Base-by-base conservation (phyloP, 2,113 vertebrate genomes). In the Brachyistius frenatus region DNA sequence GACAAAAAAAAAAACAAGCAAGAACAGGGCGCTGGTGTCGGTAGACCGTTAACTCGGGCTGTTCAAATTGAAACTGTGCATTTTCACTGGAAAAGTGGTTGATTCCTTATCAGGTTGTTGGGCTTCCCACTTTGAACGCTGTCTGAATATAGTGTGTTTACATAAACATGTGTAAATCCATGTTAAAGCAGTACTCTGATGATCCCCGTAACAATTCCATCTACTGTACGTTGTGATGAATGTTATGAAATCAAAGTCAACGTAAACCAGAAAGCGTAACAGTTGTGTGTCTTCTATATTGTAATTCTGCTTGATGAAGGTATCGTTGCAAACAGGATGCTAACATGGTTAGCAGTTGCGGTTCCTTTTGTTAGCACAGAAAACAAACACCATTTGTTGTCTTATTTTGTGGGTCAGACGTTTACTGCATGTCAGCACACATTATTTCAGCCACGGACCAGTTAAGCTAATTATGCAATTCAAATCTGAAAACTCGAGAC, bases 121-220 rank as follows among this genome's bases (percentile, higher is more conserved):
- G 5, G 5, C 55, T 70, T 54, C 6, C 23, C 30, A 7, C 33
- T 41, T 63, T n/a, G 3, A 74, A 16, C 31, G 8, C 57, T 71
- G n/a, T 64, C 10, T 31, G 13, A 37, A 62, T 57, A 54, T 86
- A 85, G 82, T 82, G 65, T 85, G 67, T 81, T 87, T 84, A 13
- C 76, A 78, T 44, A 36, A 39, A 36, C 56, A 70, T 33, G 5
- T 44, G 62, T 80, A 41, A 73, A 52, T 37, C 37, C 3, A 32
- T 15, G 0, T 35, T 35, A 70, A 47, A 1, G 31, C 50, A 63
- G 15, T 63, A 52, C 13, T 63, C 41, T 46, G 14, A 41, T 39
- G 7, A 63, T 13, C 64, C 2, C 2, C 10, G 1, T 37, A 70
- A 56, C 2, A 0, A 67, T 31, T 63, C 23, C 11, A 49, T 50